Evolutionary conservation across 2,888 invertebrate species (phyloP).

Genomic region (Agrochola circellaris): DNA sequence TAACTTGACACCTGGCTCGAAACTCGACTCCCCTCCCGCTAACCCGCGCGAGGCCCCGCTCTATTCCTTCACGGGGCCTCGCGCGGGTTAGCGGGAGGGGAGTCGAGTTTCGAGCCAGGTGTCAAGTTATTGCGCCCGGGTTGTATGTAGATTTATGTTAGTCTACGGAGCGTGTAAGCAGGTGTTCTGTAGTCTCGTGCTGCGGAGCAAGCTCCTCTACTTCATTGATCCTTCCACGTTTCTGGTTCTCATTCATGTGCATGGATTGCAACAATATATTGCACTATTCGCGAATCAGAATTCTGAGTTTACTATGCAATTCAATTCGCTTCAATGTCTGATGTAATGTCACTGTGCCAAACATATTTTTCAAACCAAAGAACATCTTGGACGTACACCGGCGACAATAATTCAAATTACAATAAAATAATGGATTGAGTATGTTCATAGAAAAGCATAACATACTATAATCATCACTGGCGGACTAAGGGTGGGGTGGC

Average conservation of each 20-base stretch:
- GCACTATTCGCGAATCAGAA: not conserved
- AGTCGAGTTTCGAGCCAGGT: too few relatives aligned
- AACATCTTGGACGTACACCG: not conserved
- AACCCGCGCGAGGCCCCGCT: too few relatives aligned
- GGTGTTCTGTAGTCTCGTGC: not conserved
- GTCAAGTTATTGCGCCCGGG: too few relatives aligned
- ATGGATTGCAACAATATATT: not conserved
- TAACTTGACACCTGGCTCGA: too few relatives aligned
- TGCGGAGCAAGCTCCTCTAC: not conserved
- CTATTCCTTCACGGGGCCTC: too few relatives aligned
- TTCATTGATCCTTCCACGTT: constrained; percentile 10
- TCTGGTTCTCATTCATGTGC: not conserved
- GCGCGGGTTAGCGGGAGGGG: too few relatives aligned
- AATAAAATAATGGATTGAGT: not conserved
- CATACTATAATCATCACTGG: not conserved
- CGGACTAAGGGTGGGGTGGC: too few relatives aligned
- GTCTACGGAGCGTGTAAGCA: not conserved
- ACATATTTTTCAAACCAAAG: not conserved
- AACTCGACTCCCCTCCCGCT: too few relatives aligned
- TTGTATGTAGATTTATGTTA: constrained; percentile 6
- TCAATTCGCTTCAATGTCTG: not conserved
- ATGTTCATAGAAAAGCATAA: not conserved
- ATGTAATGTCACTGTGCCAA: not conserved
- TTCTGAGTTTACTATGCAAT: not conserved
- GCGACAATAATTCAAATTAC: not conserved